Percentiles rank a stretch among this genome's conserved stretches.
These are phyloP conservation scores for Falco peregrinus DNA, from an alignment of 2,797 vertebrate genomes.

Conservation along the genomic window DNA sequence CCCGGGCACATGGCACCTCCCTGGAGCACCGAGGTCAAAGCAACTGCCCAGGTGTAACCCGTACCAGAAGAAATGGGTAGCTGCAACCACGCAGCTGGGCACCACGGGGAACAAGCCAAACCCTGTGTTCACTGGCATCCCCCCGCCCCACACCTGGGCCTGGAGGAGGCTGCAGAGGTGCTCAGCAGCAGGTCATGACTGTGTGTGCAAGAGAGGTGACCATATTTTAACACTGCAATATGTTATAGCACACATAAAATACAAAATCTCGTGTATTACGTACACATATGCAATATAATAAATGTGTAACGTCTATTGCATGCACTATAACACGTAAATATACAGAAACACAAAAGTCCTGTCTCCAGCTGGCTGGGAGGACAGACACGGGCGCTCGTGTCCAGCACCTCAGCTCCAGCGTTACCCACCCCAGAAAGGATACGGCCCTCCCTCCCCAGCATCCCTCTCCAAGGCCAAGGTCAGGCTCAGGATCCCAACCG, in stretches of 20 bases:
- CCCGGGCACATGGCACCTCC: not conserved
- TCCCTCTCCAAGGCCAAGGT: not conserved
- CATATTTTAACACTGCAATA: not conserved
- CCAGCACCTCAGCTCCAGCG: not conserved
- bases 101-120: too few relatives aligned
- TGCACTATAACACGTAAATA: not conserved
- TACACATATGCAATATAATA: not conserved
- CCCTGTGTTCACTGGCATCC: not conserved
- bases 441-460: not conserved
- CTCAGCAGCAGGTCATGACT: not conserved
- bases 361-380: not conserved
- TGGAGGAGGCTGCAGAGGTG: not conserved
- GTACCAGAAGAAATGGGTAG: rapidly evolving
- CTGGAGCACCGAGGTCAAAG: not conserved
- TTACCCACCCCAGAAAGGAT: rapidly evolving
- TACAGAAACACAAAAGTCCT: not conserved
- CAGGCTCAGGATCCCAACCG: rapidly evolving
- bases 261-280: rapidly evolving
- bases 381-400: rapidly evolving
- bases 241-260: not conserved
- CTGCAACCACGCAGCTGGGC: rapidly evolving
- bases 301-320: not conserved
- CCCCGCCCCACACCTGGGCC: rapidly evolving
- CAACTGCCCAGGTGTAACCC: not conserved
- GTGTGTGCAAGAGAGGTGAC: too few relatives aligned